Evolutionary conservation across 2,888 invertebrate species (phyloP), one percentile per base, ranked within the genome.

Genomic region (Chalcis sispes): DNA sequence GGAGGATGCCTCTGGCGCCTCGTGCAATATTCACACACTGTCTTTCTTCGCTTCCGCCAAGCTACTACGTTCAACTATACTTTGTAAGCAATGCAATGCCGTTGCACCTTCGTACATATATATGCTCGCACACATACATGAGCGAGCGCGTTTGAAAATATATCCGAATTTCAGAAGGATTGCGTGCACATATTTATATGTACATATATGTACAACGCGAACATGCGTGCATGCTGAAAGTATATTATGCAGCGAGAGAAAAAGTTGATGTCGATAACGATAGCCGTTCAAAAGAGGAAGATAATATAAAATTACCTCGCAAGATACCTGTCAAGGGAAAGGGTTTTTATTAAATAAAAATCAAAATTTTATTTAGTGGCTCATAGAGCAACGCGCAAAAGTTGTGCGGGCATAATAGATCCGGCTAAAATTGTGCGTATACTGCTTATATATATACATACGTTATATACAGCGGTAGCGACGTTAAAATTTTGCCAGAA

Each of bases 21-120:
- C 72, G 67, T 67, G 72, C 50, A 69, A 77, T 77, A 77, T 72
- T 72, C 69, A 56, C 72, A 58, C 66, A 23, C 42, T 10, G 4
- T 4, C 50, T 15, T 50, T 59, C 32, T 69, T 29, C 40, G 42
- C 42, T 46, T 46, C 29, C 8, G 10, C 20, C 20, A n/a, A 23
- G 1, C 25, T 32, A 13, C 27, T 27, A n/a, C n/a, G n/a, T n/a
- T n/a, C n/a, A n/a, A n/a, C n/a, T n/a, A n/a, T n/a, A n/a, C n/a
- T n/a, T n/a, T n/a, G n/a, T n/a, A n/a, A n/a, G n/a, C n/a, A n/a
- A n/a, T n/a, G n/a, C n/a, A n/a, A n/a, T n/a, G n/a, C n/a, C n/a
- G n/a, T n/a, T n/a, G n/a, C n/a, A n/a, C n/a, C n/a, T n/a, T n/a
- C n/a, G n/a, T n/a, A n/a, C n/a, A n/a, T n/a, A n/a, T 48, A 29